Evolutionary conservation across 2,797 vertebrate genomes (phyloP), one percentile per base, ranked within the genome.

Genomic region (Bovichtus diacanthus): DNA sequence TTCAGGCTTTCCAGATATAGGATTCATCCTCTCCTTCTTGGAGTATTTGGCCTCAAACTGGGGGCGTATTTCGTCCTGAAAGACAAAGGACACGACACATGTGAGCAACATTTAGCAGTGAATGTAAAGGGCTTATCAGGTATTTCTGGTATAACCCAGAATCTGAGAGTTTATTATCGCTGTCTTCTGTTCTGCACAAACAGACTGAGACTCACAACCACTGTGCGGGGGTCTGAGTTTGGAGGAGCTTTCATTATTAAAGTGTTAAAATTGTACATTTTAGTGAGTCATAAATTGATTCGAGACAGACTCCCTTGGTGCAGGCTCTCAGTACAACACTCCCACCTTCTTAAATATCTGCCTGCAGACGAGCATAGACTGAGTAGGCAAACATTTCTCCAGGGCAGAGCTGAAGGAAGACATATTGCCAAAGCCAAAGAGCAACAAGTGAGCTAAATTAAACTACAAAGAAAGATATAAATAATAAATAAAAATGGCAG

Each of bases 41-140:
- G 97, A 98, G 88, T 98, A 98, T 90, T 98, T 98, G 80, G 97
- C 96, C 94, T 98, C 97, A 92, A 98, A 98, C 90, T 98, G 97
- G 0, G 97, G 97, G 1, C 97, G 96, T 55, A 97, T 95, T 94
- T 98, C 97, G 83, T 98, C 97, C 97, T 98, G 77, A 62, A 49
- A 70, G 36, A 70, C 3, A 66, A 53, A 19, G 6, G 36, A 23
- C 23, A 44, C 34, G 6, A 51, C 16, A 25, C 9, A 56, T 1
- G 0, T 58, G 3, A 74, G 65, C 27, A 64, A 54, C 74, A 46
- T 19, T 2, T 21, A 19, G 21, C n/a, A 38, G 10, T 12, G 16
- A 63, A 44, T 38, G 25, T 8, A 15, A 47, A 41, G 4, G 23
- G 9, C 10, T 58, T 13, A 3, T 44, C 1, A 10, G 15, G 47